Percentiles rank a stretch among this genome's conserved stretches.
These are phyloP conservation scores for Leucania comma DNA, from an alignment of 2,888 invertebrate species.

Conservation along the genomic window DNA sequence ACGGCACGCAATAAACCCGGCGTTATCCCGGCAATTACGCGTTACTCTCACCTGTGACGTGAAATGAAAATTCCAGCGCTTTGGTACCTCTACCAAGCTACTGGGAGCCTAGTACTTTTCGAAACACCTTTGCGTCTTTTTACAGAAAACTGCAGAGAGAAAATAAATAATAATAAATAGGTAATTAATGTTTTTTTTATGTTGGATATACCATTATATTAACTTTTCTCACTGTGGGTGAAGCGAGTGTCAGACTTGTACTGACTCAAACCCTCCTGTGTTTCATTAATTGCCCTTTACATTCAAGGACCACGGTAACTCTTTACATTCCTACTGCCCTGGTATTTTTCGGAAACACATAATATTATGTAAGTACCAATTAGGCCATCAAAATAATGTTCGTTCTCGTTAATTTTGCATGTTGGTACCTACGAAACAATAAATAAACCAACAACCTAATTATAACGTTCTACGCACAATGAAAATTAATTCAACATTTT, in stretches of 20 bases:
- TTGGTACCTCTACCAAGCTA: conserved; percentile 55
- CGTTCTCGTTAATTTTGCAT: conserved; percentile 32
- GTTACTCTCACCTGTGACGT: conserved; percentile 79
- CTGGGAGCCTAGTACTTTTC: conserved; percentile 63
- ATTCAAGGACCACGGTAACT: no score
- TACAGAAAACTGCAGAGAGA: neutral
- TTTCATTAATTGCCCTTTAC: no score
- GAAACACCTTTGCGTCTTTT: conserved; percentile 9
- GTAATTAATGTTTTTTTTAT: neutral
- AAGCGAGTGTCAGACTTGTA: no score
- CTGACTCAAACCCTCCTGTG: no score
- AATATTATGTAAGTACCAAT: neutral
- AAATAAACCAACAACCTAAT: conserved; percentile 45
- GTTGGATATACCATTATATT: neutral
- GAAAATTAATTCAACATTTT: conserved; percentile 49
- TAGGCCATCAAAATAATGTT: neutral
- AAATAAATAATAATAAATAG: neutral
- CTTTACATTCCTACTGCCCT: no score
- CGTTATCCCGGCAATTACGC: conserved; percentile 77
- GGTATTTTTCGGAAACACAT: neutral
- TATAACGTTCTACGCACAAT: conserved; percentile 39
- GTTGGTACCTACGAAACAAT: conserved; percentile 17
- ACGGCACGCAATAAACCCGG: conserved; percentile 75
- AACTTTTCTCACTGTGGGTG: no score
- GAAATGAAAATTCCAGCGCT: conserved; percentile 79